Evolutionary conservation across 2,113 vertebrate species (phyloP), one percentile per base, ranked within the genome.

Genomic region (Epinephelus fuscoguttatus): DNA sequence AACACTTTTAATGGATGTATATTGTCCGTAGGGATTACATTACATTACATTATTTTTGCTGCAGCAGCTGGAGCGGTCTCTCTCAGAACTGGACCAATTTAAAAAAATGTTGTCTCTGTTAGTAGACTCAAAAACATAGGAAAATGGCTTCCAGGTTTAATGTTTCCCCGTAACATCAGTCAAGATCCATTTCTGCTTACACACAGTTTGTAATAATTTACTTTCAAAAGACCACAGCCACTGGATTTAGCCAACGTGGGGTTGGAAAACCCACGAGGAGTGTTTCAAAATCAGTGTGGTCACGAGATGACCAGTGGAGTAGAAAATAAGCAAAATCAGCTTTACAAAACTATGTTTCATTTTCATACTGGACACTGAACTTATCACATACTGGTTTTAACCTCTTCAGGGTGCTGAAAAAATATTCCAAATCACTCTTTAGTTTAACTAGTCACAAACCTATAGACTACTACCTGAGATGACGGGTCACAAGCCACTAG

Each of bases 121-220:
- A 1, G 33, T 37, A 37, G 33, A 37, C 33, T 37, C 33, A 37
- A 37, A 37, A 37, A 37, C 33, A 37, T 37, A 7, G 33, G 33
- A 37, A 37, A 37, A 37, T 37, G 33, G 33, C 33, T 7, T 37
- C 33, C 6, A 37, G 33, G 33, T 37, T 37, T 0, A 37, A 37
- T 6, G 33, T 37, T 37, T 37, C 33, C 33, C 33, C 6, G 5
- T 37, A 37, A 7, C 4, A 30, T 37, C 33, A 37, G 78, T 71
- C 25, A 11, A 63, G 40, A 73, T 71, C 40, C 61, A 75, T 71
- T 78, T 74, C 47, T 86, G 70, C 62, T 49, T 47, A 33, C 47
- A 17, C 62, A 68, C 60, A 73, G 49, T 27, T 49, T 69, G 52
- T 53, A 17, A 67, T 27, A 30, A 12, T 30, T 21, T 60, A 23